phyloP scores from a whole-genome alignment of 2,888 invertebrate species.

The Zonitis immaculata region DNA sequence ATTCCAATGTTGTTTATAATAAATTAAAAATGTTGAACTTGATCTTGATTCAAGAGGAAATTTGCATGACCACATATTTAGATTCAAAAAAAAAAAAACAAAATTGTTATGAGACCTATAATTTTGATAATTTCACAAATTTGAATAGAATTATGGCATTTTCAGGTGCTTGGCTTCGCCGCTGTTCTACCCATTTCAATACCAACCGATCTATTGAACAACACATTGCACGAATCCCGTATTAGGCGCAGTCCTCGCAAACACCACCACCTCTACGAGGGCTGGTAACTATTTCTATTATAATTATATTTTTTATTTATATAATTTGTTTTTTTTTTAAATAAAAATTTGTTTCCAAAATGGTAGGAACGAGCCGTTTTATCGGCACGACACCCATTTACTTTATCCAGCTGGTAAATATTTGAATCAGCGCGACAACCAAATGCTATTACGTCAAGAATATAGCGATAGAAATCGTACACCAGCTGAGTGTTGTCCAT shows the following conservation, averaged over 20 bases:
- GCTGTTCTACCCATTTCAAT: constrained; percentile 49
- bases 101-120: no score
- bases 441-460: constrained; percentile 53
- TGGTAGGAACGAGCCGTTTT: constrained; percentile 37
- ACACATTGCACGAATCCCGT: constrained; percentile 34
- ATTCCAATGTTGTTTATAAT: no score
- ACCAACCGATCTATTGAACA: constrained; percentile 41
- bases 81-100: no score
- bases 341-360: constrained; percentile 6
- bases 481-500: constrained; percentile 75
- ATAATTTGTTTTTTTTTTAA: neutral
- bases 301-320: neutral
- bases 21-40: no score
- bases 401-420: constrained; percentile 41
- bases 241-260: constrained; percentile 33
- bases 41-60: no score
- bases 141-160: constrained; percentile 6
- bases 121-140: no score
- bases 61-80: no score
- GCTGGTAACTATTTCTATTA: constrained; percentile 18
- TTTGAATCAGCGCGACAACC: constrained; percentile 62
- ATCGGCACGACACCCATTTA: constrained; percentile 34
- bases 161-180: constrained; percentile 59
- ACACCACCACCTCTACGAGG: constrained; percentile 23
- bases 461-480: constrained; percentile 39